A percentile compares a stretch with the other conserved stretches of the same genome.
These are phyloP conservation scores for Meleagris gallopavo DNA, from an alignment of 2,113 vertebrate species.

Conservation along the genomic window DNA sequence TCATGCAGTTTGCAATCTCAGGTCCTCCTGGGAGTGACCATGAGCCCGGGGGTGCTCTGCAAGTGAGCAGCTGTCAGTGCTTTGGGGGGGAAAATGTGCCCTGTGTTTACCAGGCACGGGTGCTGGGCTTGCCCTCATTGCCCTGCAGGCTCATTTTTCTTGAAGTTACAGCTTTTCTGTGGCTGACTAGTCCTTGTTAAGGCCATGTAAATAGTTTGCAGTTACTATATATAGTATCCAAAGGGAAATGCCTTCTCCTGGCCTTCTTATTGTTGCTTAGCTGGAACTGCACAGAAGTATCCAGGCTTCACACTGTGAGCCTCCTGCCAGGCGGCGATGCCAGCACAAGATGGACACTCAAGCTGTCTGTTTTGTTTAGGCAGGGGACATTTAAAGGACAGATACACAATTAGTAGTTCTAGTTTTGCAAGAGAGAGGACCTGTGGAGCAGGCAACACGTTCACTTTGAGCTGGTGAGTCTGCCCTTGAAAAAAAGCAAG, in stretches of 20 bases:
- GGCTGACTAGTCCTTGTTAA: background rate
- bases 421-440: constrained; percentile 25
- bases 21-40: background rate
- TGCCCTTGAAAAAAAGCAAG: background rate
- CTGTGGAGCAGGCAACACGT: background rate
- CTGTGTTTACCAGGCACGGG: fast-evolving
- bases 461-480: background rate
- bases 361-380: constrained; percentile 53
- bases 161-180: background rate
- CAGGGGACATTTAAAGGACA: constrained; percentile 46
- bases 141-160: background rate
- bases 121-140: background rate
- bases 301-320: constrained; percentile 33
- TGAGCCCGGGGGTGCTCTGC: background rate
- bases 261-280: constrained; percentile 1
- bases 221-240: constrained; percentile 4
- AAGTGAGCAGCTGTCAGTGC: fast-evolving
- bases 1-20: background rate
- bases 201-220: background rate
- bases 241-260: constrained; percentile 3
- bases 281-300: background rate
- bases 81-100: fast-evolving
- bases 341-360: constrained; percentile 9
- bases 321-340: constrained; percentile 46
- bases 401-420: constrained; percentile 27